These are phyloP conservation scores for Cyaniris semiargus DNA, from an alignment of 2,888 invertebrate species.

Conservation along the genomic window DNA sequence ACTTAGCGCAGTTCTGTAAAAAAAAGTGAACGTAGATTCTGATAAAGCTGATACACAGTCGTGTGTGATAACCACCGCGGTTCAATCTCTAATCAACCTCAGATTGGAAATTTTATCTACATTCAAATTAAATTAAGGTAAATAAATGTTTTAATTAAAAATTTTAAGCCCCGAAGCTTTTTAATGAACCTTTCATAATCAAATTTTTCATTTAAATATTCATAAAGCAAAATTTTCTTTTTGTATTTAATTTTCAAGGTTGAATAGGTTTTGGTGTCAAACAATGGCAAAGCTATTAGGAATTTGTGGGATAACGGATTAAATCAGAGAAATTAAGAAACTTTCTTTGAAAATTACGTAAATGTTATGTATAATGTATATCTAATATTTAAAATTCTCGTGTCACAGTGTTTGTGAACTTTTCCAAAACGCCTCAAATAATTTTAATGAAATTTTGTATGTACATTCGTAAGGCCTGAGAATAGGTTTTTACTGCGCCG, in stretches of 20 bases:
- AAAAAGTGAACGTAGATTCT: not conserved
- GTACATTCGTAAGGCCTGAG: too few relatives aligned
- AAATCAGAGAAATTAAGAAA: not conserved
- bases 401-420: too few relatives aligned
- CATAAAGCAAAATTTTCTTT: slow-evolving; percentile 44
- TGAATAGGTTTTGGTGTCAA: slow-evolving; percentile 38
- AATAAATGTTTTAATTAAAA: slow-evolving; percentile 22
- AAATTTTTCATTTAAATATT: slow-evolving; percentile 12
- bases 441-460: too few relatives aligned
- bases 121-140: slow-evolving; percentile 22
- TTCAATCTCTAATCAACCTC: slow-evolving; percentile 24
- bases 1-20: too few relatives aligned
- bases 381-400: too few relatives aligned
- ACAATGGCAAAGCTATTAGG: slow-evolving; percentile 29
- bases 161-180: not conserved
- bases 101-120: slow-evolving; percentile 12
- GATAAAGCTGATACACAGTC: not conserved
- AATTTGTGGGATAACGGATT: not conserved
- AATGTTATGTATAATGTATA: not conserved
- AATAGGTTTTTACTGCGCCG: too few relatives aligned
- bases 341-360: not conserved
- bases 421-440: too few relatives aligned
- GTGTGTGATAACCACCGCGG: not conserved
- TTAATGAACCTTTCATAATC: slow-evolving; percentile 20
- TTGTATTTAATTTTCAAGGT: slow-evolving; percentile 42